Evolutionary conservation across 2,797 vertebrate genomes (phyloP).

Genomic region (Peromyscus attwateri): DNA sequence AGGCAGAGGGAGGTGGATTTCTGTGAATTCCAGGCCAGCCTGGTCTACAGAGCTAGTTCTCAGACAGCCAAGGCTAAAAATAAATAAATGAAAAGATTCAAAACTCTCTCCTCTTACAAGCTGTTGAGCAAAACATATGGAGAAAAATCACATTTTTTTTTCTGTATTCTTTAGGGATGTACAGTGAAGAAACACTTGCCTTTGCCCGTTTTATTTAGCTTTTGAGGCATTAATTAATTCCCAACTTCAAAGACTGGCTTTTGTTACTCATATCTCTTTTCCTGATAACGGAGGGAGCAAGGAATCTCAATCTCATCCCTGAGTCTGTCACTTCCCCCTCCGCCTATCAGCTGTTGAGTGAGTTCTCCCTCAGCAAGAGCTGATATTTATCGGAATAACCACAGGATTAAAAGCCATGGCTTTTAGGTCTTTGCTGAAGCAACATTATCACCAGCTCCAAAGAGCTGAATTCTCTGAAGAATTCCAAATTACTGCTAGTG

Average conservation of each 20-base stretch:
- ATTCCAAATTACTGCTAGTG: neutral
- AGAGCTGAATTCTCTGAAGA: too few relatives aligned
- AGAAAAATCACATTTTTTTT: neutral
- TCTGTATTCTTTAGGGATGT: neutral
- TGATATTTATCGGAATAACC: neutral
- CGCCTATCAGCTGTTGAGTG: neutral
- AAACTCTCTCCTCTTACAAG: neutral
- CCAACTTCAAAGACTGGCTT: constrained; percentile 21
- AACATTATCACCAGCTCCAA: neutral
- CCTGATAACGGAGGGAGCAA: neutral
- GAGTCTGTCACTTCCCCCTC: neutral
- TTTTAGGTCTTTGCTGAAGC: neutral
- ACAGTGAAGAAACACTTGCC: neutral
- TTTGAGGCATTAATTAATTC: neutral
- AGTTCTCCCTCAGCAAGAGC: neutral
- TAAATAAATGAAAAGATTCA: neutral
- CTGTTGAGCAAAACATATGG: neutral
- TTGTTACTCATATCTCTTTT: constrained; percentile 9
- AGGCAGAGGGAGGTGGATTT: neutral
- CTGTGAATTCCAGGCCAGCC: neutral
- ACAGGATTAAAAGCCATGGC: neutral
- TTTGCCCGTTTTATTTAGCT: constrained; percentile 45
- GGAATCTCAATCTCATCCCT: neutral
- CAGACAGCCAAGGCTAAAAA: neutral
- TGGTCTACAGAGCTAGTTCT: neutral